phyloP scores from a whole-genome alignment of 2,888 invertebrate genomes.

The Sericinus montela region DNA sequence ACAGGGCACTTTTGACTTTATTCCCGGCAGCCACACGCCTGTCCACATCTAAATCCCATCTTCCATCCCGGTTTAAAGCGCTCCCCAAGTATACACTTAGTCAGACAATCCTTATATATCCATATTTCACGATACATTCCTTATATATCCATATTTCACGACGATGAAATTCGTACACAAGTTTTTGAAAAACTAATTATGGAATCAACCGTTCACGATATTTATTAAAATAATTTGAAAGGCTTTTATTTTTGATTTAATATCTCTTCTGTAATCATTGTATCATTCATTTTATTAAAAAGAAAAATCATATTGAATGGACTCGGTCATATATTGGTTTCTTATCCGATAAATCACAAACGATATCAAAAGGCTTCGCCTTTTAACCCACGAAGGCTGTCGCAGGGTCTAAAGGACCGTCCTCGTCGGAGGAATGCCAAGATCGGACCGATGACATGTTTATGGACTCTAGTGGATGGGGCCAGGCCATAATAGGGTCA shows the following conservation, averaged over 20 bases:
- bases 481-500: constrained; percentile 19
- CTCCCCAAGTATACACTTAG: no score
- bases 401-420: constrained; percentile 8
- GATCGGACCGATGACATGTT: constrained; percentile 39
- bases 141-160: no score
- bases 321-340: constrained; percentile 3
- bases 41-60: no score
- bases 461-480: constrained; percentile 29
- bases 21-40: no score
- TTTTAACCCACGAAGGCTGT: constrained; percentile 10
- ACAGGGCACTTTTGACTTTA: no score
- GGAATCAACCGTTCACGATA: no score
- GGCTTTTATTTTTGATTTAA: not conserved
- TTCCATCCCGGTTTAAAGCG: no score
- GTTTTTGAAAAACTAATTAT: no score
- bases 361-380: constrained; percentile 7
- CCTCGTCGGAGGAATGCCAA: constrained; percentile 24
- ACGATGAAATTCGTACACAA: no score
- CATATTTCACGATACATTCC: no score
- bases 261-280: constrained; percentile 1
- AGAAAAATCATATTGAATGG: not conserved
- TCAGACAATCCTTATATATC: no score
- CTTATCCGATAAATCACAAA: constrained; percentile 16
- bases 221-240: no score
- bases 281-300: constrained; percentile 12